Conservation (phyloP, 2,888 invertebrate genomes). For the Trichopoda pennipes region DNA sequence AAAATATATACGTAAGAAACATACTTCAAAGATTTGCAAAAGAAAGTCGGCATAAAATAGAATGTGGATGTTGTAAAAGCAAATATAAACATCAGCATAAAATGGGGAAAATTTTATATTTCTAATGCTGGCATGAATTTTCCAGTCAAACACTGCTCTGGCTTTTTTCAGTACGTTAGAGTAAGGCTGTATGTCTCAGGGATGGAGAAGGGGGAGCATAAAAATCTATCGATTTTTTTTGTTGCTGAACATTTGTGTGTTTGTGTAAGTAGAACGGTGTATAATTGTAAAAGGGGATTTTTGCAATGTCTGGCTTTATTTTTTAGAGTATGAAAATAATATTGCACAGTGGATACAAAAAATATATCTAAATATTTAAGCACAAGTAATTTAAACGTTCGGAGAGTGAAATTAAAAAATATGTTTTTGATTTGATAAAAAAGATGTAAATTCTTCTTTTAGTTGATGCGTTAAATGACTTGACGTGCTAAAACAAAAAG, state of each 20-base stretch:
- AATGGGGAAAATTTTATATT: constrained; percentile 30
- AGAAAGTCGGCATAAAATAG: constrained; percentile 37
- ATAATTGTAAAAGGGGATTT: neutral
- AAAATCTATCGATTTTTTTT: constrained; percentile 50
- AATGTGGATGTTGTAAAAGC: constrained; percentile 25
- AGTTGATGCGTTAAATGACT: too few relatives aligned
- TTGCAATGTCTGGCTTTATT: constrained; percentile 46
- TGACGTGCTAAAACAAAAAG: too few relatives aligned
- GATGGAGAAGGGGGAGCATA: constrained; percentile 7
- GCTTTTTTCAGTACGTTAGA: neutral
- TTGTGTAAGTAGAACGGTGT: neutral
- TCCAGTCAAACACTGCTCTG: neutral
- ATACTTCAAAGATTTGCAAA: constrained; percentile 12
- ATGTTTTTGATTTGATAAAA: too few relatives aligned
- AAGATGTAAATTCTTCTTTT: too few relatives aligned
- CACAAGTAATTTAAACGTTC: too few relatives aligned
- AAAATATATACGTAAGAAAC: neutral
- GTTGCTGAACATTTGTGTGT: neutral
- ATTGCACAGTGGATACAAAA: constrained; percentile 19
- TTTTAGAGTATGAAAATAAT: constrained; percentile 5
- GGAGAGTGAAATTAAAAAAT: too few relatives aligned
- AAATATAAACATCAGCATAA: constrained; percentile 43
- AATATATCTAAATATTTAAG: too few relatives aligned
- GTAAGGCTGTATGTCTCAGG: neutral
- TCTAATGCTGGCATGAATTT: constrained; percentile 1